A percentile compares a stretch with the other conserved stretches of the same genome.
phyloP scores from a whole-genome alignment of 2,113 vertebrate genomes.

The Argyrosomus japonicus region DNA sequence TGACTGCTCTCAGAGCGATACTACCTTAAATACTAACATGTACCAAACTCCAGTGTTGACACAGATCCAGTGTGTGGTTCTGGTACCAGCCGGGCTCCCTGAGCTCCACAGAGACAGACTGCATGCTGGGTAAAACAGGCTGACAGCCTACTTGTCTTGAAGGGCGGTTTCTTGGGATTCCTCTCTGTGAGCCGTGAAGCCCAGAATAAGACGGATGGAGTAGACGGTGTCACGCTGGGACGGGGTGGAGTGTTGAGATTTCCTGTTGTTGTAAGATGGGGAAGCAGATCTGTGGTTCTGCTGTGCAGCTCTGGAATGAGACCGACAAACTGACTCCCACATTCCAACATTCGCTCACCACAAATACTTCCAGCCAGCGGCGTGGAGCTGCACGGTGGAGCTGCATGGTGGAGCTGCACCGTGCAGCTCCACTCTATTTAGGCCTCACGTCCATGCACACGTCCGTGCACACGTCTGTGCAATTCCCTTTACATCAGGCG shows the following conservation, averaged over 20 bases:
- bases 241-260: conserved; percentile 71
- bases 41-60: conserved; percentile 36
- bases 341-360: neutral
- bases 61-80: conserved; percentile 33
- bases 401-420: no score
- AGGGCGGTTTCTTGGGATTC: conserved; percentile 35
- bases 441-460: conserved; percentile 1
- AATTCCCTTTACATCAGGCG: neutral
- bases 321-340: neutral
- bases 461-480: neutral
- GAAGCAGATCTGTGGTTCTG: conserved; percentile 62
- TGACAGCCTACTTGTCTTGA: conserved; percentile 52
- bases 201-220: conserved; percentile 33
- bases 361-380: no score
- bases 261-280: conserved; percentile 77
- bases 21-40: conserved; percentile 11
- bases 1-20: neutral
- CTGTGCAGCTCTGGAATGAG: conserved; percentile 65
- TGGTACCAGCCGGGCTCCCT: conserved; percentile 30
- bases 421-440: conserved; percentile 49
- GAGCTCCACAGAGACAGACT: conserved; percentile 13
- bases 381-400: no score
- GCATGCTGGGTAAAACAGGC: conserved; percentile 36
- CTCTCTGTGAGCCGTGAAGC: conserved; percentile 6
- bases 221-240: conserved; percentile 54